Percentiles rank a stretch among this genome's conserved stretches.
These are phyloP conservation scores for Petrocephalus sullivani DNA, from an alignment of 2,797 vertebrate genomes.

Conservation along the genomic window DNA sequence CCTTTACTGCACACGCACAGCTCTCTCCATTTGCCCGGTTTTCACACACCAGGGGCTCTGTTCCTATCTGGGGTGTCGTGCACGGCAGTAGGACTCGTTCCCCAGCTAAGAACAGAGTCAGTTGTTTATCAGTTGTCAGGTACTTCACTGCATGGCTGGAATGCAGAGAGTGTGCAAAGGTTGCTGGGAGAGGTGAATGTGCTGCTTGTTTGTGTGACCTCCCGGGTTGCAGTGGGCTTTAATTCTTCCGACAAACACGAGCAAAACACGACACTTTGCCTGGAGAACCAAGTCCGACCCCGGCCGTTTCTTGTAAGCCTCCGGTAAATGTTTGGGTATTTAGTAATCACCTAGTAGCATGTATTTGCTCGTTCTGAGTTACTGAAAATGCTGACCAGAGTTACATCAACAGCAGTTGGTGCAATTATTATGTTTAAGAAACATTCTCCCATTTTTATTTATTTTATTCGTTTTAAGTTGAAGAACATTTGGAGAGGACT, in stretches of 20 bases:
- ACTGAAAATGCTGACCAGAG: not conserved
- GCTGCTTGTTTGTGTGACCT: constrained; percentile 33
- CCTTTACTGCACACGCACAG: constrained; percentile 17
- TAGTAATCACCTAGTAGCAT: not conserved
- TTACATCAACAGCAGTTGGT: not conserved
- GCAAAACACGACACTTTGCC: constrained; percentile 1
- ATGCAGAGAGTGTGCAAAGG: constrained; percentile 35
- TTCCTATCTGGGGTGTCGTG: constrained; percentile 15
- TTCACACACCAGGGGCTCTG: constrained; percentile 16
- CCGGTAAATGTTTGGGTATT: constrained; percentile 6
- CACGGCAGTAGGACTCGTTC: not conserved
- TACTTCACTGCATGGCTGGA: constrained; percentile 37
- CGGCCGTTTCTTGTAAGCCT: not conserved
- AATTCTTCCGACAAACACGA: not conserved
- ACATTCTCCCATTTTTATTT: not conserved
- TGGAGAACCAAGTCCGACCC: not conserved
- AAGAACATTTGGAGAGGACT: not conserved
- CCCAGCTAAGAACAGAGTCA: constrained; percentile 30
- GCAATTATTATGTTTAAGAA: not conserved
- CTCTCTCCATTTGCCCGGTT: not conserved
- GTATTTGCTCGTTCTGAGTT: not conserved
- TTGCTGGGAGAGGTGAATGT: constrained; percentile 31
- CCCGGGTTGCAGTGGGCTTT: constrained; percentile 10
- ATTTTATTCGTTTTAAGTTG: not conserved
- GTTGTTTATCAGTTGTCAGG: constrained; percentile 40